A percentile compares a stretch with the other conserved stretches of the same genome.
phyloP scores from a whole-genome alignment of 2,888 invertebrate genomes.

The Athalia rosae region DNA sequence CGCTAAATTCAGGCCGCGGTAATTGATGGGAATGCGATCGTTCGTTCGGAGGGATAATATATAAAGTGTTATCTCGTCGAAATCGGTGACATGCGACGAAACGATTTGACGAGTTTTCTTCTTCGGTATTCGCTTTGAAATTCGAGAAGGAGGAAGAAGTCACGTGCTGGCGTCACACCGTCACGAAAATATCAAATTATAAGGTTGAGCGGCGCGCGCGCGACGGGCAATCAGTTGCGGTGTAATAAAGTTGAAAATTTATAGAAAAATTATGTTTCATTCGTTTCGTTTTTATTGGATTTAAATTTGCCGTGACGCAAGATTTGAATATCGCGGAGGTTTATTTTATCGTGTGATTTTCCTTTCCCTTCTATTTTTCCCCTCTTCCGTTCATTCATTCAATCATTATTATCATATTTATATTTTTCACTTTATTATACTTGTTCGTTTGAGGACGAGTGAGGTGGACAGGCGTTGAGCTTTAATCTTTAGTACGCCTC shows the following conservation, averaged over 20 bases:
- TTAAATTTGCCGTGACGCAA: conserved; percentile 15
- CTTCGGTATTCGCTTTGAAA: too few species aligned
- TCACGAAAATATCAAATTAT: not conserved
- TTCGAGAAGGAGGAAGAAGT: too few species aligned
- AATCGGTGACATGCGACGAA: too few species aligned
- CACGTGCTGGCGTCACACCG: not conserved
- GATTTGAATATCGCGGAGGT: conserved; percentile 38
- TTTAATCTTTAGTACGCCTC: conserved; percentile 42
- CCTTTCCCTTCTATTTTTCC: too few species aligned
- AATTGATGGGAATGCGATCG: too few species aligned
- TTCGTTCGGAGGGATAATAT: too few species aligned
- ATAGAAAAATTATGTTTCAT: conserved; percentile 36
- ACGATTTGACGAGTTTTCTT: too few species aligned
- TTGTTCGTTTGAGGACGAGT: not conserved
- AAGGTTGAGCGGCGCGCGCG: conserved; percentile 10
- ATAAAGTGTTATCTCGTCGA: too few species aligned
- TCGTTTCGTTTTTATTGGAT: conserved; percentile 14
- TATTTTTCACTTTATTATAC: not conserved
- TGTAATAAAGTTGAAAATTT: conserved; percentile 24
- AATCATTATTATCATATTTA: not conserved
- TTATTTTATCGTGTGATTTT: not conserved
- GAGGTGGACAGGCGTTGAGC: conserved; percentile 17
- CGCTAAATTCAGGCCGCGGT: too few species aligned
- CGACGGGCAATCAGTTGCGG: not conserved
- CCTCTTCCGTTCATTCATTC: too few species aligned